Conservation (phyloP, 2,888 invertebrate genomes). For the Campoletis raptor region DNA sequence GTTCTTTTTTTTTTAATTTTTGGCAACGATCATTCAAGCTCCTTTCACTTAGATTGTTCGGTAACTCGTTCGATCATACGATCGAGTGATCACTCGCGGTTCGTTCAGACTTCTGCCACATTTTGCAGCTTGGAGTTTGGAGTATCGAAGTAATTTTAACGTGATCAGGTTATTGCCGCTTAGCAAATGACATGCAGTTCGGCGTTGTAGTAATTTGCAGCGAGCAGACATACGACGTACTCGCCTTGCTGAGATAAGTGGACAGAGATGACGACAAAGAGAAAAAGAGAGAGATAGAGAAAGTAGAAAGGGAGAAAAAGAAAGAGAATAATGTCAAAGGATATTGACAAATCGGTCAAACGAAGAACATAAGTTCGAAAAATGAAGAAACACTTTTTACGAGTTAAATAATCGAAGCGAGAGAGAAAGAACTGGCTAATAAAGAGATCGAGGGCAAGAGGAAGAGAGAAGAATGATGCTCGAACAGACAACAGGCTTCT, state of each 20-base stretch:
- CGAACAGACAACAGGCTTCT: conserved; percentile 47
- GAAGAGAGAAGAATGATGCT: conserved; percentile 31
- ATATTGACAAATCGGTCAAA: neutral
- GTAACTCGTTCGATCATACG: conserved; percentile 44
- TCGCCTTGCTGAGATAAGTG: conserved; percentile 76
- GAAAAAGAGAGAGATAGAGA: conserved; percentile 53
- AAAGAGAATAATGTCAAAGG: neutral
- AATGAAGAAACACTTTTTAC: neutral
- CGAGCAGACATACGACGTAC: conserved; percentile 57
- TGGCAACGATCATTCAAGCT: conserved; percentile 19
- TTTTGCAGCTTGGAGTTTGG: conserved; percentile 6
- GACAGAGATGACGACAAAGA: conserved; percentile 78
- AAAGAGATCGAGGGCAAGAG: conserved; percentile 7
- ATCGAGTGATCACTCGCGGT: conserved; percentile 40
- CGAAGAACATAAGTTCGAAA: neutral
- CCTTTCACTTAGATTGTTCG: conserved; percentile 52
- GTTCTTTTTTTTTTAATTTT: conserved; percentile 4
- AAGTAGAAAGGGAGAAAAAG: neutral
- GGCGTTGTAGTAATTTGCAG: conserved; percentile 26
- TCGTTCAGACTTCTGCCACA: conserved; percentile 3
- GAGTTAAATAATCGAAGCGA: neutral
- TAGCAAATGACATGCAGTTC: conserved; percentile 17
- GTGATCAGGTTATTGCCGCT: conserved; percentile 26
- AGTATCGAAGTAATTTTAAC: conserved; percentile 19
- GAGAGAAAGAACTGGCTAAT: conserved; percentile 51